A percentile compares a stretch with the other conserved stretches of the same genome.
Evolutionary conservation across 2,113 vertebrate species (phyloP).

Genomic region (Mellivora capensis): DNA sequence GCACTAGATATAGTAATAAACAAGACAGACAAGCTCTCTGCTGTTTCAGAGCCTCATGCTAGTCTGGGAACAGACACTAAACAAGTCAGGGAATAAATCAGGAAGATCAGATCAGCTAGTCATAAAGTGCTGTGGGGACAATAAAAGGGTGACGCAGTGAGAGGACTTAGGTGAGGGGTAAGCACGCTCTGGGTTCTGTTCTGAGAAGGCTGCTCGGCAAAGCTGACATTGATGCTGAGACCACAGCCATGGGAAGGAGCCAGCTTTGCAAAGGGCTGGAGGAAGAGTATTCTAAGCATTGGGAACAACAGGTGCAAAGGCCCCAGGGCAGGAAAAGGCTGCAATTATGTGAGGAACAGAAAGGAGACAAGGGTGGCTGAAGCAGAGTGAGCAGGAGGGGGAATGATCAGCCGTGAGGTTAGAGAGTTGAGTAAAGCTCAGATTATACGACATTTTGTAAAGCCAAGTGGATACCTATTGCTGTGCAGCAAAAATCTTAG

Average conservation of each 20-base stretch:
- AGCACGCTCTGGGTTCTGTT: not conserved
- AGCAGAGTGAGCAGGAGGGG: not conserved
- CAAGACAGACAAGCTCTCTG: not conserved
- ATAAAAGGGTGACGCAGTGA: not conserved
- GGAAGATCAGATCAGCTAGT: not conserved
- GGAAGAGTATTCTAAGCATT: not conserved
- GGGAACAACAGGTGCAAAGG: not conserved
- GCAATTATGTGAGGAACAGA: constrained; percentile 2
- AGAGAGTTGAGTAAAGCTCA: not conserved
- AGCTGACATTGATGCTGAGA: not conserved
- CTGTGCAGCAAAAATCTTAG: not conserved
- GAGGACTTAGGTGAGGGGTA: not conserved
- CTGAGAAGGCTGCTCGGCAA: not conserved
- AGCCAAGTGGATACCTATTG: not conserved
- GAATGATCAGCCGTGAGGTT: not conserved
- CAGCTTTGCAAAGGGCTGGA: not conserved
- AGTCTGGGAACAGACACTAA: not conserved
- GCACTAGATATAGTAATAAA: not conserved
- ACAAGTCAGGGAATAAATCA: constrained; percentile 32
- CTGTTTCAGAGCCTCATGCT: not conserved
- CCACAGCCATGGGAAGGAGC: not conserved
- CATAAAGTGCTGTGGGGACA: not conserved
- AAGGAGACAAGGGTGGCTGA: not conserved
- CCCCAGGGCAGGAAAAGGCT: not conserved
- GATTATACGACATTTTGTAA: not conserved